A percentile compares a stretch with the other conserved stretches of the same genome.
Evolutionary conservation across 2,797 vertebrate species (phyloP).

Genomic region (Carcharodon carcharias): DNA sequence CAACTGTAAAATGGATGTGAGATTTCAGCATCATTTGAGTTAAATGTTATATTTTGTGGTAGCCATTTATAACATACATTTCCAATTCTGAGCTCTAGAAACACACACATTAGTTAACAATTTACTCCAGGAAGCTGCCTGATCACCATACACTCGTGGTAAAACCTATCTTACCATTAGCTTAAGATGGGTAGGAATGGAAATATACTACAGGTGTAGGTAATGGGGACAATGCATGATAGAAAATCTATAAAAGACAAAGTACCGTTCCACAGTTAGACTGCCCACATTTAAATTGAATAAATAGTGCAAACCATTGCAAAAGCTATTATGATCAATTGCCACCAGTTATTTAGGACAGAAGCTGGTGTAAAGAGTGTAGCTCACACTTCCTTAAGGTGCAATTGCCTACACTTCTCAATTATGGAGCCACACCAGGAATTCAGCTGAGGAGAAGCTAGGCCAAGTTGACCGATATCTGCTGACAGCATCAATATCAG

Average conservation of each 20-base stretch:
- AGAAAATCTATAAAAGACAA: background rate
- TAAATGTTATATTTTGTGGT: background rate
- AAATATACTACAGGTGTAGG: background rate
- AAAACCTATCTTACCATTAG: background rate
- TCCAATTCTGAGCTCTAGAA: background rate
- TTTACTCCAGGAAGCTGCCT: background rate
- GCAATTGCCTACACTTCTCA: background rate
- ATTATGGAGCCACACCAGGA: background rate
- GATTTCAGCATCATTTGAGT: background rate
- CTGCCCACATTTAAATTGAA: background rate
- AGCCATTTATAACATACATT: background rate
- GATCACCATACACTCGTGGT: background rate
- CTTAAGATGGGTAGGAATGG: background rate
- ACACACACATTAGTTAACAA: background rate
- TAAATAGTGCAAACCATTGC: background rate
- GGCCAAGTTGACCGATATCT: background rate
- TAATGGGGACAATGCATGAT: background rate
- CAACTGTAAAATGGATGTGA: background rate
- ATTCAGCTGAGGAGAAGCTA: background rate
- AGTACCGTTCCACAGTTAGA: too few species aligned
- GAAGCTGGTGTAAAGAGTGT: background rate
- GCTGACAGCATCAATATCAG: background rate
- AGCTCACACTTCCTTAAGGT: background rate
- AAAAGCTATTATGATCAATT: background rate
- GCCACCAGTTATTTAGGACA: background rate